Conservation (phyloP, 2,888 invertebrate species). For the Esperia sulphurella region DNA sequence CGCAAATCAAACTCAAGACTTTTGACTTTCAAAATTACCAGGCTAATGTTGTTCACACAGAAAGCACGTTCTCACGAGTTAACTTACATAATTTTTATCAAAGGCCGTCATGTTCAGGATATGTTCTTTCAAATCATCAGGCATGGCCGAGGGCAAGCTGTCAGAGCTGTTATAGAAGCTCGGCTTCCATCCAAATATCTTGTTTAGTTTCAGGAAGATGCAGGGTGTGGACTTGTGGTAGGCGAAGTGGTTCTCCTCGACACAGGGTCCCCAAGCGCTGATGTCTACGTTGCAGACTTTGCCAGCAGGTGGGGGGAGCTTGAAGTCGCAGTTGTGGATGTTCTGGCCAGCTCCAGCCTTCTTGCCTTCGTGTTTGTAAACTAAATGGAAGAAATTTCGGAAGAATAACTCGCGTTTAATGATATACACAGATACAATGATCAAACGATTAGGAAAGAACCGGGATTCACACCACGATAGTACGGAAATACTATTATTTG, state of each 20-base stretch:
- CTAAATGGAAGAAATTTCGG: slow-evolving; percentile 50
- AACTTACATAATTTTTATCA: slow-evolving; percentile 67
- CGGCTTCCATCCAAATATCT: slow-evolving; percentile 95
- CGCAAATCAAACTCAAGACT: too few species aligned
- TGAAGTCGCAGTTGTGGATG: slow-evolving; percentile 87
- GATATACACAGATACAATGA: not conserved
- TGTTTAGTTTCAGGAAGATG: slow-evolving; percentile 96
- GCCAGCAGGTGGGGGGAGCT: slow-evolving; percentile 83
- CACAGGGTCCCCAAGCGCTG: slow-evolving; percentile 88
- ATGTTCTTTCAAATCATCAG: slow-evolving; percentile 82
- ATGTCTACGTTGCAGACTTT: slow-evolving; percentile 94
- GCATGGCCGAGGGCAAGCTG: slow-evolving; percentile 87
- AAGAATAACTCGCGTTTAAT: not conserved
- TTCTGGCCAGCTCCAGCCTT: slow-evolving; percentile 86
- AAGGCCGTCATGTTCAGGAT: slow-evolving; percentile 78
- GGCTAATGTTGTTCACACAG: too few species aligned
- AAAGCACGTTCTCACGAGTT: too few species aligned
- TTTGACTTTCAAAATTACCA: too few species aligned
- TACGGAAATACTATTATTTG: too few species aligned
- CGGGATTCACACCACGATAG: too few species aligned
- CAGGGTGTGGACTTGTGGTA: slow-evolving; percentile 96
- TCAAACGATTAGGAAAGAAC: too few species aligned
- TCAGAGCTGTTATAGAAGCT: slow-evolving; percentile 87
- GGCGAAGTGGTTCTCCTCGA: slow-evolving; percentile 90
- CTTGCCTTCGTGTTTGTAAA: slow-evolving; percentile 85